Conservation (phyloP, 1,140 invertebrate species). For the Augochlora pura region DNA sequence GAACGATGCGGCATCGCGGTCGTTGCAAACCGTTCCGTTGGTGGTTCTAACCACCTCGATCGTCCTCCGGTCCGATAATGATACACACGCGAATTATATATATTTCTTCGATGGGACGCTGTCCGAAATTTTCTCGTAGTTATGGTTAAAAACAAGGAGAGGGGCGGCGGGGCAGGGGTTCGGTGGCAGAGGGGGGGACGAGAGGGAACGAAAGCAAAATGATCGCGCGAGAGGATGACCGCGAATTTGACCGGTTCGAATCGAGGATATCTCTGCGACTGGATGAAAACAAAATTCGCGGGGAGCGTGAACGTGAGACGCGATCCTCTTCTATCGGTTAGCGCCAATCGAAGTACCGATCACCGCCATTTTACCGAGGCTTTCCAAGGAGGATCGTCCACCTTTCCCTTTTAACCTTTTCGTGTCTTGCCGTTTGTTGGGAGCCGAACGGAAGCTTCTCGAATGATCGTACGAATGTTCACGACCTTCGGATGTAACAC, state of each 20-base stretch:
- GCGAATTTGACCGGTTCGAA: slow-evolving; percentile 23
- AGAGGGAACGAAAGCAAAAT: slow-evolving; percentile 15
- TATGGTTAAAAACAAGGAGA: slow-evolving; percentile 3
- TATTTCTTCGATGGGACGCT: slow-evolving; percentile 14
- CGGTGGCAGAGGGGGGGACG: neutral
- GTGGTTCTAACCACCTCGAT: slow-evolving; percentile 36
- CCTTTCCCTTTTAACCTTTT: slow-evolving; percentile 42
- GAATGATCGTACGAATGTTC: slow-evolving; percentile 42
- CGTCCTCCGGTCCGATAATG: slow-evolving; percentile 30
- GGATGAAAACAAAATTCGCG: slow-evolving; percentile 62
- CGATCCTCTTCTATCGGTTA: slow-evolving; percentile 67
- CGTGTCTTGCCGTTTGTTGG: slow-evolving; percentile 11
- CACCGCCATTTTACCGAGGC: slow-evolving; percentile 76
- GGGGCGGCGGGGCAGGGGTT: neutral
- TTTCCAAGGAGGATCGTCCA: slow-evolving; percentile 48
- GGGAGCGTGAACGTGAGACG: slow-evolving; percentile 52
- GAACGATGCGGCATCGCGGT: slow-evolving; percentile 71
- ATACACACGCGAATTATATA: neutral
- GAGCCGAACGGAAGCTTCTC: slow-evolving; percentile 42
- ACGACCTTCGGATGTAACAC: slow-evolving; percentile 29
- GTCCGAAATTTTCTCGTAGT: slow-evolving; percentile 15
- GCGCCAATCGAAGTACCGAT: slow-evolving; percentile 70
- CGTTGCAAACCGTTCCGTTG: slow-evolving; percentile 37
- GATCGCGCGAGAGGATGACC: slow-evolving; percentile 21
- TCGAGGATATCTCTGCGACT: slow-evolving; percentile 11